Percentiles rank a stretch among this genome's conserved stretches.
These are phyloP conservation scores for Carlito syrichta DNA, from an alignment of 2,113 vertebrate genomes.

Conservation along the genomic window DNA sequence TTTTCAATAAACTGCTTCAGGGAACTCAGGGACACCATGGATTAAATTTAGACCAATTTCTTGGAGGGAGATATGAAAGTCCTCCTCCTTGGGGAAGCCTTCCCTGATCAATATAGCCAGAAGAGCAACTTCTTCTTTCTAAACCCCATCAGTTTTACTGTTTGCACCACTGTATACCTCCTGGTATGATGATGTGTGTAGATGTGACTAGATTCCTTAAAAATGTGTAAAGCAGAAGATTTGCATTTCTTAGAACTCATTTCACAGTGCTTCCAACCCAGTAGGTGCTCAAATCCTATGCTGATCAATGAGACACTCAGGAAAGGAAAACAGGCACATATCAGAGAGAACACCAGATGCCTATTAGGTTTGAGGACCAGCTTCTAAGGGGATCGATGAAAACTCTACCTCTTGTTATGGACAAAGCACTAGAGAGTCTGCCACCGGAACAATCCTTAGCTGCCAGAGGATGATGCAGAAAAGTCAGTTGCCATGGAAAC, in stretches of 20 bases:
- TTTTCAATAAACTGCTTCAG: slow-evolving; percentile 1
- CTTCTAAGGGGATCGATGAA: background rate
- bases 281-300: background rate
- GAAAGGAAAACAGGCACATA: background rate
- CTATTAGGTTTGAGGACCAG: background rate
- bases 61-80: background rate
- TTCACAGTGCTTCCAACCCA: background rate
- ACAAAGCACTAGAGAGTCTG: slow-evolving; percentile 44
- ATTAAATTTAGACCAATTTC: background rate
- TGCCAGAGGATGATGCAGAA: slow-evolving; percentile 14
- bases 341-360: background rate
- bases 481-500: slow-evolving; percentile 69
- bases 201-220: background rate
- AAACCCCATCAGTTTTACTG: background rate
- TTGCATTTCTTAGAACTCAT: background rate
- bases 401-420: background rate
- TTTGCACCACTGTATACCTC: background rate
- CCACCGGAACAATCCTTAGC: background rate
- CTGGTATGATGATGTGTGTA: background rate
- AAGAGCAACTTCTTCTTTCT: background rate
- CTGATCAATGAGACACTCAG: background rate
- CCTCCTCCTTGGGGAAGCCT: background rate
- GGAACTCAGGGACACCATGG: background rate
- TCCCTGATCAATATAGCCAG: background rate
- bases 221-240: background rate